Evolutionary conservation across 2,113 vertebrate genomes (phyloP), one percentile per base, ranked within the genome.

Genomic region (Boulengeromyrus knoepffleri): DNA sequence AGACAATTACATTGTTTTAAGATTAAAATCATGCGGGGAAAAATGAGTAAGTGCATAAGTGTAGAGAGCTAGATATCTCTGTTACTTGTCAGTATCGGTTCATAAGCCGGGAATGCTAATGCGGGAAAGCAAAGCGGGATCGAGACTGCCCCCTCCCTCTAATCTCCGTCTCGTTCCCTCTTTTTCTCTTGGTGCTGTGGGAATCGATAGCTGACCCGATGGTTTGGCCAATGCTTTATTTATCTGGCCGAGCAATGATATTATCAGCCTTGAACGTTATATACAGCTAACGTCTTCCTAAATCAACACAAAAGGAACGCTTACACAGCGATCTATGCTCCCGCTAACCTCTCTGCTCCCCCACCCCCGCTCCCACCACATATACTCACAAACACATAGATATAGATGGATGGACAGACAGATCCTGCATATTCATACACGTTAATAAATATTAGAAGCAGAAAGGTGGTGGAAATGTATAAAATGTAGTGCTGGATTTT

Each of bases 41-140:
- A 96, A 97, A 97, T 96, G 92, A 39, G 50, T 36, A 19, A 87
- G n/a, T 87, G 24, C 31, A 2, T 42, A 53, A 93, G 95, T 95
- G 96, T 95, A 95, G 96, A 97, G 95, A 97, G 95, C 95, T 97
- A 96, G 97, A 97, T 97, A 97, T 97, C 97, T 98, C 97, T 98
- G 97, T 97, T 97, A 98, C 96, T 97, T 98, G 97, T 97, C 97
- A 98, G 96, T 92, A 93, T 94, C 95, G 96, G 97, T 97, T 95
- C 97, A 95, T 96, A 95, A 96, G 96, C 95, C 95, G 95, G 95
- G 97, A 97, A 97, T 97, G 97, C 96, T 97, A 97, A 98, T 97
- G 96, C 97, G 95, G 93, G 91, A 94, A 89, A 86, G 88, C 84
- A 31, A 90, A 92, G 93, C 77, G 89, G 89, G 92, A 87, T 88